Conservation (phyloP, 2,797 vertebrate genomes). For the Sparus aurata region DNA sequence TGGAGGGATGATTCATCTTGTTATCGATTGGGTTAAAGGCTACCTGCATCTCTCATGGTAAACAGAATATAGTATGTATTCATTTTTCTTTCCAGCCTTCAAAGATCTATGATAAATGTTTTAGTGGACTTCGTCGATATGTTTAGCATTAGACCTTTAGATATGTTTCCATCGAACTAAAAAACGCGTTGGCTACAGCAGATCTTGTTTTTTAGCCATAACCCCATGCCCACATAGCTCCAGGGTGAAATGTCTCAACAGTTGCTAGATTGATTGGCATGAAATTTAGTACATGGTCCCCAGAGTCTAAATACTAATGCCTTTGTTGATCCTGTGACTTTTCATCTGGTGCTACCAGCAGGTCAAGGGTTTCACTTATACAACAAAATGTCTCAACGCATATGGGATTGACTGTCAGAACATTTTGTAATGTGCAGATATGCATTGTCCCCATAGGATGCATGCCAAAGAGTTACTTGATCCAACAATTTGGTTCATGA, state of each 20-base stretch:
- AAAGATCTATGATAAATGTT: constrained; percentile 1
- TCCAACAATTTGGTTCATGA: not conserved
- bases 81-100: not conserved
- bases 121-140: not conserved
- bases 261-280: not conserved
- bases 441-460: too few species aligned
- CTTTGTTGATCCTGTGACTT: not conserved
- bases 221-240: too few species aligned
- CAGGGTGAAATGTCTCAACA: too few species aligned
- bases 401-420: too few species aligned
- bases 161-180: not conserved
- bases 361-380: not conserved
- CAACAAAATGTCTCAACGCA: not conserved
- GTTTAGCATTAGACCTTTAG: not conserved
- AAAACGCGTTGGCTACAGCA: not conserved
- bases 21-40: not conserved
- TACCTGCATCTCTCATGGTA: constrained; percentile 3
- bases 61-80: not conserved
- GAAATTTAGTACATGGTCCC: not conserved
- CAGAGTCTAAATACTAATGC: not conserved
- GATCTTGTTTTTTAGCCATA: not conserved
- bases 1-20: not conserved
- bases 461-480: too few species aligned
- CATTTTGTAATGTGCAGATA: too few species aligned
- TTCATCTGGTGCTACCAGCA: not conserved